phyloP scores from a whole-genome alignment of 2,888 invertebrate genomes.

The Trichopoda pennipes region DNA sequence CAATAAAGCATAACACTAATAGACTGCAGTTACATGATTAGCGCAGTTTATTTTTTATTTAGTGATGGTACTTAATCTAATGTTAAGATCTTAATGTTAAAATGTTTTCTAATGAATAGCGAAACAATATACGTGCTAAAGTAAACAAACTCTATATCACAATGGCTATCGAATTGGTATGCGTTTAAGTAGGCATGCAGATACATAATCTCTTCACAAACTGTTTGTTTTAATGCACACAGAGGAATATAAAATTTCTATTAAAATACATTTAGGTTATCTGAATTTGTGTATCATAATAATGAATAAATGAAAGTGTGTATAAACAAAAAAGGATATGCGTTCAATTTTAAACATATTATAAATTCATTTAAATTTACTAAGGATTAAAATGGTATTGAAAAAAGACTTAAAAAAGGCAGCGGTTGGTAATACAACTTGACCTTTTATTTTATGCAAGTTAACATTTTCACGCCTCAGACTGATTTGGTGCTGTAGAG shows the following conservation, averaged over 20 bases:
- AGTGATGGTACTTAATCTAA: not conserved
- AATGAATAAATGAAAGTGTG: too few relatives aligned
- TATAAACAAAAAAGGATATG: too few relatives aligned
- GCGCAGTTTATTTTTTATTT: conserved; percentile 26
- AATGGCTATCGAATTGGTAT: conserved; percentile 7
- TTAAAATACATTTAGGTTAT: not conserved
- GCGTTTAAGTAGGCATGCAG: not conserved
- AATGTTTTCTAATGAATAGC: conserved; percentile 28
- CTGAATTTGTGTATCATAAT: conserved; percentile 14
- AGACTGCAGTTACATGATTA: conserved; percentile 25
- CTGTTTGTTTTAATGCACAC: conserved; percentile 23
- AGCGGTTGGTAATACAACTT: too few relatives aligned
- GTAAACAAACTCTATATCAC: conserved; percentile 26
- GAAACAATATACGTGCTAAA: conserved; percentile 35
- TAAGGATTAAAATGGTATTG: too few relatives aligned
- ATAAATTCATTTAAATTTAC: too few relatives aligned
- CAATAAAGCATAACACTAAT: conserved; percentile 22
- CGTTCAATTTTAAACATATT: too few relatives aligned
- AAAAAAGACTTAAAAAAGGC: too few relatives aligned
- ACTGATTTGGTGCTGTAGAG: too few relatives aligned
- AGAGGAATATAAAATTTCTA: conserved; percentile 7
- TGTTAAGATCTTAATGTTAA: conserved; percentile 1
- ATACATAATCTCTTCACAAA: conserved; percentile 4
- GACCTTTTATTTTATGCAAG: too few relatives aligned
- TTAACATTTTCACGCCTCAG: too few relatives aligned